These are phyloP conservation scores for Phocoena phocoena DNA, from an alignment of 2,113 vertebrate genomes.

Conservation along the genomic window DNA sequence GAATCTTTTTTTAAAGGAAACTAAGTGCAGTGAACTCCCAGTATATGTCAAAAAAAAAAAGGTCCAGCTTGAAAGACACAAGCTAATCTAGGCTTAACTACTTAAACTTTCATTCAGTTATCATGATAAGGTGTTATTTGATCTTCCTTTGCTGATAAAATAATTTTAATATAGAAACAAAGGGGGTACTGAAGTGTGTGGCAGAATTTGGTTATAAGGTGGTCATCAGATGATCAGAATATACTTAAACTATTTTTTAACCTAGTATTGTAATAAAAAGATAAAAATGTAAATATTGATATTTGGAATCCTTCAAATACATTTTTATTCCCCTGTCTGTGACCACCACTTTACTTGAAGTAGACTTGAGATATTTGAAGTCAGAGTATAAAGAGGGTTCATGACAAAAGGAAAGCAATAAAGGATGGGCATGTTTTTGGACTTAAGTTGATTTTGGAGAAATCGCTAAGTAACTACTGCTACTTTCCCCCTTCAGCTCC, in stretches of 20 bases:
- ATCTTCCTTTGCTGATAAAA: neutral
- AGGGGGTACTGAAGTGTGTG: neutral
- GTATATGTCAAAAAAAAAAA: neutral
- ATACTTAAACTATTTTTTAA: neutral
- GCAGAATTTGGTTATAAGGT: neutral
- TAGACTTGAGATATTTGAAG: neutral
- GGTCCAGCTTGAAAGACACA: neutral
- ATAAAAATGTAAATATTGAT: neutral
- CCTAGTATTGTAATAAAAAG: neutral
- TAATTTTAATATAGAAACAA: neutral
- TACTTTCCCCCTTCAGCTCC: constrained; percentile 80
- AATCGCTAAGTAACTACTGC: neutral
- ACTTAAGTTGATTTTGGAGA: neutral
- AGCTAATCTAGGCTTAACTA: neutral
- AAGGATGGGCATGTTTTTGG: no score
- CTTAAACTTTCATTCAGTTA: neutral
- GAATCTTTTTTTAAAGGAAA: neutral
- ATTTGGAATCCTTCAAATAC: neutral
- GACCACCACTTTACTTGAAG: neutral
- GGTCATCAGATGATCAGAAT: neutral
- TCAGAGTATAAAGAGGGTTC: neutral
- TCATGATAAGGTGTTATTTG: neutral
- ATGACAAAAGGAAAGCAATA: neutral
- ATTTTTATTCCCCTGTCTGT: neutral
- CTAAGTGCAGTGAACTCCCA: neutral